phyloP scores from a whole-genome alignment of 2,888 invertebrate genomes.

The Trilocha varians region DNA sequence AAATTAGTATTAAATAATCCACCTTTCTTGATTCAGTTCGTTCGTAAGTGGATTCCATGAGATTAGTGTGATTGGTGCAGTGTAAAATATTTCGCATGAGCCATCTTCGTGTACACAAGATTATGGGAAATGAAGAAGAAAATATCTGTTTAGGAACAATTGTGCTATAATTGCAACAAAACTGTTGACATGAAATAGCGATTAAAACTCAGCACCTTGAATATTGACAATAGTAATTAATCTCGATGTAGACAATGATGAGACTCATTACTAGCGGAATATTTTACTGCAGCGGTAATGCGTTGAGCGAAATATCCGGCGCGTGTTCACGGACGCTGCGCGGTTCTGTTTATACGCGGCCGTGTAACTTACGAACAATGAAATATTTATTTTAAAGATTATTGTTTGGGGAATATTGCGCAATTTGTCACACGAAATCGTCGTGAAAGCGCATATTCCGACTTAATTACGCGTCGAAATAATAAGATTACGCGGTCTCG shows the following conservation, averaged over 20 bases:
- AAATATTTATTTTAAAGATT: slow-evolving; percentile 30
- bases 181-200: slow-evolving; percentile 35
- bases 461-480: slow-evolving; percentile 32
- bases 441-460: slow-evolving; percentile 43
- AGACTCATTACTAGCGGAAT: slow-evolving; percentile 32
- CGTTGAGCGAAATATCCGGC: slow-evolving; percentile 15
- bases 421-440: slow-evolving; percentile 43
- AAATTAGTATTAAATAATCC: slow-evolving; percentile 17
- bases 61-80: slow-evolving; percentile 13
- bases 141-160: slow-evolving; percentile 18
- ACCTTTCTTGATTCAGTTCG: neutral
- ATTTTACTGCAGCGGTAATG: slow-evolving; percentile 27
- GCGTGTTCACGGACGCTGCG: slow-evolving; percentile 10
- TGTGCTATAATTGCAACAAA: slow-evolving; percentile 27
- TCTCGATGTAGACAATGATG: slow-evolving; percentile 43
- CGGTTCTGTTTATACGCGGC: slow-evolving; percentile 11
- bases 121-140: slow-evolving; percentile 17
- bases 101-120: slow-evolving; percentile 17
- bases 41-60: neutral
- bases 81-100: slow-evolving; percentile 47
- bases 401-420: slow-evolving; percentile 35
- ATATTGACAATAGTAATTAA: slow-evolving; percentile 60
- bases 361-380: slow-evolving; percentile 27
- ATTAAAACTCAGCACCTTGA: slow-evolving; percentile 40
- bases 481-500: slow-evolving; percentile 23